Evolutionary conservation across 2,888 invertebrate species (phyloP), one percentile per base, ranked within the genome.

Genomic region (Molorchus minor): DNA sequence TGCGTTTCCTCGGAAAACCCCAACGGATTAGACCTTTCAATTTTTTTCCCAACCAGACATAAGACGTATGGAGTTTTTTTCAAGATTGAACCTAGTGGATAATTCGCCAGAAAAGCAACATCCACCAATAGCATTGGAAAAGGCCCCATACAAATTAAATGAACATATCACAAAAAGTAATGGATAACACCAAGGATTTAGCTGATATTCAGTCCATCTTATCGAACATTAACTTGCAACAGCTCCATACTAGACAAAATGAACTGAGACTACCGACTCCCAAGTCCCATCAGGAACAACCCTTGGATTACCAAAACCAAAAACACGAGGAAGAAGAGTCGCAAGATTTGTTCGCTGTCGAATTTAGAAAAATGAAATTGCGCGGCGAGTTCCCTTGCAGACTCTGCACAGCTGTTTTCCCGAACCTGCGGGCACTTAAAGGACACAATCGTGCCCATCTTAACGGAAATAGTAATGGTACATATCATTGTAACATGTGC

Each of bases 401-500:
- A 60, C 83, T 95, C n/a, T 97, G 97, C 79, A 86, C 88, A 0
- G 89, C 91, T 0, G 88, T 93, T 20, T 96, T 95, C 76, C 93
- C 94, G 0, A 96, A 95, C 76, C 82, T 95, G 30, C 86, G 95
- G 46, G 94, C 95, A 0, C 82, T 96, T 17, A 96, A 96, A 79
- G 94, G 96, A 0, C 95, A 95, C 79, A 94, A 94, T 76, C 85
- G 94, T 52, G 89, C 91, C 1, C 96, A 96, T 78, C 84, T 94
- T 65, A 90, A 89, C 58, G 88, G 90, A 0, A 90, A 88, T 1
- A 88, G 87, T 0, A 82, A 83, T 3, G 91, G 91, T 0, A 93
- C 94, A 0, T 96, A 94, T 79, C 88, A 92, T 51, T 97, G 97
- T 82, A 94, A 95, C 78, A 92, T 96, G 89, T 97, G 97, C 69